A percentile compares a stretch with the other conserved stretches of the same genome.
phyloP scores from a whole-genome alignment of 1,140 invertebrate genomes.

The Aphelinus atriplicis region DNA sequence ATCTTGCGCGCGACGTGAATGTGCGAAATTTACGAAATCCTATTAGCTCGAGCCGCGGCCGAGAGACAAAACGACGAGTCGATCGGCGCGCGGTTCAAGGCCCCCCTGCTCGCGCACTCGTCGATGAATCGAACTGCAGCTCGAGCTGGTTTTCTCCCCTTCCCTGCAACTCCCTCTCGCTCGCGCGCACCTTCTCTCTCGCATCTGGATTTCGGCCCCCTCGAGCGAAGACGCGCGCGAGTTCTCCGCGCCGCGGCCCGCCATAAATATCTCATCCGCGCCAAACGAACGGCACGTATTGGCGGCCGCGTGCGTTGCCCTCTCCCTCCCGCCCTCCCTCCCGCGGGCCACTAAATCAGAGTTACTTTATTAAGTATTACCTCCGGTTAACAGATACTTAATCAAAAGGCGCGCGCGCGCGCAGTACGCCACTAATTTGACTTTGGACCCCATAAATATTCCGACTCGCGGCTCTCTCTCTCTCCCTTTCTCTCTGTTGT shows the following conservation, averaged over 20 bases:
- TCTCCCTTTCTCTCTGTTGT: no score
- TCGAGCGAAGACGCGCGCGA: constrained; percentile 8
- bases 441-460: constrained; percentile 68
- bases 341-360: constrained; percentile 63
- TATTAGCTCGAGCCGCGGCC: constrained; percentile 29
- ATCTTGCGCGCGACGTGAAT: constrained; percentile 27
- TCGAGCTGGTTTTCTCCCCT: neutral
- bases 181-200: neutral
- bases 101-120: neutral
- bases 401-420: constrained; percentile 67
- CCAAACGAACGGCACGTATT: constrained; percentile 53
- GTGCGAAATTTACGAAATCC: constrained; percentile 36
- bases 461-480: constrained; percentile 43
- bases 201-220: constrained; percentile 28
- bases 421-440: constrained; percentile 68
- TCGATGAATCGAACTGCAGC: constrained; percentile 31
- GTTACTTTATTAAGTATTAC: constrained; percentile 69
- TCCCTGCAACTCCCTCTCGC: constrained; percentile 21
- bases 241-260: constrained; percentile 32
- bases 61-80: neutral
- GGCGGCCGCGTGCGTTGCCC: constrained; percentile 43
- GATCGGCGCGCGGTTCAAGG: constrained; percentile 19
- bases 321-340: constrained; percentile 46
- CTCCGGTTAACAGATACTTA: constrained; percentile 69
- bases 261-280: constrained; percentile 67